A percentile compares a stretch with the other conserved stretches of the same genome.
These are phyloP conservation scores for Ridgeia piscesae DNA, from an alignment of 1,140 invertebrate species.

Conservation along the genomic window DNA sequence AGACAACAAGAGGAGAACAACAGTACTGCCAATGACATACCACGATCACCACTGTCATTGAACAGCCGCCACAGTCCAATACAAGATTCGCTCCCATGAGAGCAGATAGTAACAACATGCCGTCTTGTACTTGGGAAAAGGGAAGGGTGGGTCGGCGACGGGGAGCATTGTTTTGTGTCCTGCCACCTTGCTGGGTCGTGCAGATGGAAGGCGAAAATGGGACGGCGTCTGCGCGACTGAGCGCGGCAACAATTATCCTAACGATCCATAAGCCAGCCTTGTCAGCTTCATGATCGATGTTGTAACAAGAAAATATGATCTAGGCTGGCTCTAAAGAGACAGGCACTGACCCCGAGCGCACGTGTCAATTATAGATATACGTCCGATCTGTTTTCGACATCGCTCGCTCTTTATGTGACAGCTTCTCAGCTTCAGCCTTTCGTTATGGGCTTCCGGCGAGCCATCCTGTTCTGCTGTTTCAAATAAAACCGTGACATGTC, in stretches of 20 bases:
- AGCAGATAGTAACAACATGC: neutral
- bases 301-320: slow-evolving; percentile 6
- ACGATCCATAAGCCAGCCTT: neutral
- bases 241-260: neutral
- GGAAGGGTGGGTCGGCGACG: neutral
- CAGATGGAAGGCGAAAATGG: neutral
- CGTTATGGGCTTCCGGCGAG: neutral
- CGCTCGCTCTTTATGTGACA: neutral
- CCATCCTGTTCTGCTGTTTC: neutral
- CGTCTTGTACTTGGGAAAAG: neutral
- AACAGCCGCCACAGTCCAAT: neutral
- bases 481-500: slow-evolving; percentile 5
- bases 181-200: neutral
- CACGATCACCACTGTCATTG: neutral
- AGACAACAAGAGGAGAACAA: no score
- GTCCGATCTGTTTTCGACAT: neutral
- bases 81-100: neutral
- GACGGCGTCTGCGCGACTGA: neutral
- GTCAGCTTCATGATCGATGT: neutral
- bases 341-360: neutral
- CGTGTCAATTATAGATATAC: neutral
- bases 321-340: neutral
- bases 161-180: neutral
- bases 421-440: neutral
- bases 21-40: no score